Conservation (phyloP, 2,888 invertebrate species). For the Pollenia griseotomentosa region DNA sequence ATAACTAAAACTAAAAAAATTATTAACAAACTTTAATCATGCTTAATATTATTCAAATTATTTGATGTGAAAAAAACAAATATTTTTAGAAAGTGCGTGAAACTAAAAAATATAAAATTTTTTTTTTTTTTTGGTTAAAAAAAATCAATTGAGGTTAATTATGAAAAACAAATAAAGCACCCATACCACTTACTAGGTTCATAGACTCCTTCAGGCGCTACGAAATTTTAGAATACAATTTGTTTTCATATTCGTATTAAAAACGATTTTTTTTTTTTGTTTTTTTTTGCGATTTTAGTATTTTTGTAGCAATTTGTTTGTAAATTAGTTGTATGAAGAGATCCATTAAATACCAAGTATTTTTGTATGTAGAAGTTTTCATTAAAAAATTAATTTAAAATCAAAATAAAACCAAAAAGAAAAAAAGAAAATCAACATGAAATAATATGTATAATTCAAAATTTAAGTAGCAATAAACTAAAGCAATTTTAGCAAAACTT, state of each 20-base stretch:
- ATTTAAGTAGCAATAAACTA: conserved; percentile 58
- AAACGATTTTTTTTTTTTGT: conserved; percentile 34
- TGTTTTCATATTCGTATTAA: conserved; percentile 48
- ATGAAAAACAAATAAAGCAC: conserved; percentile 83
- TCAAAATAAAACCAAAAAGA: conserved; percentile 63
- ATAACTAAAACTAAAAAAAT: conserved; percentile 23
- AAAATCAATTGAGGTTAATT: conserved; percentile 66
- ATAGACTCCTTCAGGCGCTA: conserved; percentile 84
- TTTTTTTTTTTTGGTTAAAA: conserved; percentile 5
- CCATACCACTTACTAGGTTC: conserved; percentile 85
- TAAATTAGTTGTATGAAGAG: conserved; percentile 58
- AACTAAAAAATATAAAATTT: conserved; percentile 66
- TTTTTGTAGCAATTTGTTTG: conserved; percentile 59
- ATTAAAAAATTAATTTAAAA: conserved; percentile 65
- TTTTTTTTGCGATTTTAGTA: conserved; percentile 51
- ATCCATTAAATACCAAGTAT: conserved; percentile 68
- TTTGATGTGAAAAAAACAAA: conserved; percentile 3
- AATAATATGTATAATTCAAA: conserved; percentile 70
- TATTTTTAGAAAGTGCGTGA: conserved; percentile 36
- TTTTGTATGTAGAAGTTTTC: conserved; percentile 67
- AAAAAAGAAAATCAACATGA: conserved; percentile 72
- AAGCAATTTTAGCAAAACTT: conserved; percentile 60
- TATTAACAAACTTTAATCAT: conserved; percentile 45
- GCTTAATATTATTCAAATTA: conserved; percentile 35
- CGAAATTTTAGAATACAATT: conserved; percentile 75